phyloP scores from a whole-genome alignment of 37 sponge, comb jelly and placozoan species.

The Theonella swinhoei region DNA sequence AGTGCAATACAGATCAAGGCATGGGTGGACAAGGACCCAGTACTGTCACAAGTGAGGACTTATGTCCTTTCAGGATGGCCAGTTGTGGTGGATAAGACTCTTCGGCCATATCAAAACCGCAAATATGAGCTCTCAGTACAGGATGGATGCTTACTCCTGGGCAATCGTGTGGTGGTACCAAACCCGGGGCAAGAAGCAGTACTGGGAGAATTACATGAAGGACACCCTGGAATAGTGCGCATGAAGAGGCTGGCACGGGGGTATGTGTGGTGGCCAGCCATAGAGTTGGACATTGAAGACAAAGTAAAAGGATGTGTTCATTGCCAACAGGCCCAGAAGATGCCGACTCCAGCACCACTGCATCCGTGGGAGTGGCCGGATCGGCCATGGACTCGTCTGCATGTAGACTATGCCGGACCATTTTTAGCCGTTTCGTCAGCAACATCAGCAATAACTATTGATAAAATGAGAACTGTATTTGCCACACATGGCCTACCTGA shows the following conservation, averaged over 20 bases:
- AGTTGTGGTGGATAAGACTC: background rate
- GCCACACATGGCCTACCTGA: too few relatives aligned
- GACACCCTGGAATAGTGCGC: slow-evolving; percentile 34
- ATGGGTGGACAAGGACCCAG: slow-evolving; percentile 27
- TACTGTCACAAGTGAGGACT: slow-evolving; percentile 31
- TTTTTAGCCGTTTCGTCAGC: background rate
- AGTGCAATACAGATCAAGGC: slow-evolving; percentile 6
- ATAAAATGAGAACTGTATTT: too few relatives aligned
- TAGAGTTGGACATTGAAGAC: slow-evolving; percentile 22
- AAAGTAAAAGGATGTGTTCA: slow-evolving; percentile 7
- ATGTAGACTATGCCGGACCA: slow-evolving; percentile 52
- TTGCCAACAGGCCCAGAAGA: background rate
- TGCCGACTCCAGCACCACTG: background rate
- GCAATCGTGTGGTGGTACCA: slow-evolving; percentile 25
- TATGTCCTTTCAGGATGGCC: slow-evolving; percentile 38
- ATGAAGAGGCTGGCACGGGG: slow-evolving; percentile 35
- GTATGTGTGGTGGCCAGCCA: slow-evolving; percentile 32
- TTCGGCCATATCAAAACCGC: slow-evolving; percentile 10
- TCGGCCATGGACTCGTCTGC: slow-evolving; percentile 32
- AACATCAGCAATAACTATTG: too few relatives aligned
- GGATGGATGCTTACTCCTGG: slow-evolving; percentile 29
- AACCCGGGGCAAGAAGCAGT: background rate
- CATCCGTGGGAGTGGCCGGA: slow-evolving; percentile 31
- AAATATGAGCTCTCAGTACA: slow-evolving; percentile 13
- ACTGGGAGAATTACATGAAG: slow-evolving; percentile 27